phyloP scores from a whole-genome alignment of 2,113 vertebrate genomes.

The Spizaetus ornatus region DNA sequence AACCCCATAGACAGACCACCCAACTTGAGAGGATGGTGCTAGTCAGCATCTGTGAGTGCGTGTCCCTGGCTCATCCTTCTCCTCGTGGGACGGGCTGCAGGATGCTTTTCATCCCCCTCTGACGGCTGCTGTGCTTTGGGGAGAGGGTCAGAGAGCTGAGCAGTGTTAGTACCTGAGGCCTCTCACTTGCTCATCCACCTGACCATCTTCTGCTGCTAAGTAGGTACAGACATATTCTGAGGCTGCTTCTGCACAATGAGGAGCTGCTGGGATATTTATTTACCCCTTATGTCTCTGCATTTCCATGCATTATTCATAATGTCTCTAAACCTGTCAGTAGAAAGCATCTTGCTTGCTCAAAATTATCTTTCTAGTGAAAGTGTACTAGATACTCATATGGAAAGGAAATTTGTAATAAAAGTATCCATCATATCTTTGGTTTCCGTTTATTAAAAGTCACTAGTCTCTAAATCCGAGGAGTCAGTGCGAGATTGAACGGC shows the following conservation, averaged over 20 bases:
- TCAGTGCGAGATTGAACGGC: not conserved
- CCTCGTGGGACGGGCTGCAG: not conserved
- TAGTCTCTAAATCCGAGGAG: not conserved
- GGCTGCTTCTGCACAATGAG: not conserved
- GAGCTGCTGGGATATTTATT: not conserved
- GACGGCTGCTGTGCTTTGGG: not conserved
- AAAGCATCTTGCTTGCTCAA: not conserved
- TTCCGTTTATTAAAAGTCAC: not conserved
- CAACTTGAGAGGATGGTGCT: not conserved
- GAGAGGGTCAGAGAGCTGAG: not conserved
- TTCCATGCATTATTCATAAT: not conserved
- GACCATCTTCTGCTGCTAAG: not conserved
- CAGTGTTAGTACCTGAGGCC: too few relatives aligned
- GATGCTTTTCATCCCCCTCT: not conserved
- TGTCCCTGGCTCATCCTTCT: not conserved
- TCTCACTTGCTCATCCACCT: not conserved
- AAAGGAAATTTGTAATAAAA: not conserved
- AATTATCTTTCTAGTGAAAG: not conserved
- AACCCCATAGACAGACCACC: not conserved
- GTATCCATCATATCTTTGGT: not conserved
- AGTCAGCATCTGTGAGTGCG: not conserved
- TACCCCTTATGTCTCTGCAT: not conserved
- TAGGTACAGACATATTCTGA: not conserved
- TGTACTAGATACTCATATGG: not conserved
- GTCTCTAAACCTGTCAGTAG: not conserved